Percentiles rank a stretch among this genome's conserved stretches.
Evolutionary conservation across 1,140 invertebrate species (phyloP).

Genomic region (Pseudomyrmex pallidus): DNA sequence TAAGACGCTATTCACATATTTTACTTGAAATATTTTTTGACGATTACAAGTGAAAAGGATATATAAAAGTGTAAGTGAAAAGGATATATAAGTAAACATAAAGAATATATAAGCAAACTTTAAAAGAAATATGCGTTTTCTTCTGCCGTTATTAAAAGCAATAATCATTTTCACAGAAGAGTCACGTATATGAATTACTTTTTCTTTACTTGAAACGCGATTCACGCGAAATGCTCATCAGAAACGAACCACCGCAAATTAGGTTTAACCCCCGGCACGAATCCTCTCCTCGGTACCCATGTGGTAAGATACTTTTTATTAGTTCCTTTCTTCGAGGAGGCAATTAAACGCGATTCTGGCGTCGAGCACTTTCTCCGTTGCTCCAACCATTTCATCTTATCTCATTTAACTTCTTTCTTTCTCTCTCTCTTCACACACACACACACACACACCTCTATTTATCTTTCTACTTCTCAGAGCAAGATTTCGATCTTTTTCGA

Average conservation of each 20-base stretch:
- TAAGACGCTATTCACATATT: neutral
- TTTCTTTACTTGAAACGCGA: neutral
- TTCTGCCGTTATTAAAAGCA: neutral
- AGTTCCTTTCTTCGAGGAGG: slow-evolving; percentile 71
- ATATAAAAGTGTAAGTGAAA: too few relatives aligned
- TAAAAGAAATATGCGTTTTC: neutral
- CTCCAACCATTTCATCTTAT: slow-evolving; percentile 21
- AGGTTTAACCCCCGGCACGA: slow-evolving; percentile 19
- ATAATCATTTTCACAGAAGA: neutral
- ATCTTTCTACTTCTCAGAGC: neutral
- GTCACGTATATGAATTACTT: neutral
- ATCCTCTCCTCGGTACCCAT: neutral
- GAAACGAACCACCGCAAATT: slow-evolving; percentile 25
- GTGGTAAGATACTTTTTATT: slow-evolving; percentile 76
- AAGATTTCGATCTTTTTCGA: slow-evolving; percentile 25
- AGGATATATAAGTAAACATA: too few relatives aligned
- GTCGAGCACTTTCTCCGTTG: slow-evolving; percentile 50
- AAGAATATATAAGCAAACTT: neutral
- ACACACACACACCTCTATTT: neutral
- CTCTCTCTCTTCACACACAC: neutral
- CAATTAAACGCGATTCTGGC: slow-evolving; percentile 75
- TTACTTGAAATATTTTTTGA: neutral
- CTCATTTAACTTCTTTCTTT: neutral
- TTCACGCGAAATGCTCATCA: slow-evolving; percentile 20
- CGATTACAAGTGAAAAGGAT: too few relatives aligned